These are phyloP conservation scores for Theristicus caerulescens DNA, from an alignment of 2,113 vertebrate species.

Conservation along the genomic window DNA sequence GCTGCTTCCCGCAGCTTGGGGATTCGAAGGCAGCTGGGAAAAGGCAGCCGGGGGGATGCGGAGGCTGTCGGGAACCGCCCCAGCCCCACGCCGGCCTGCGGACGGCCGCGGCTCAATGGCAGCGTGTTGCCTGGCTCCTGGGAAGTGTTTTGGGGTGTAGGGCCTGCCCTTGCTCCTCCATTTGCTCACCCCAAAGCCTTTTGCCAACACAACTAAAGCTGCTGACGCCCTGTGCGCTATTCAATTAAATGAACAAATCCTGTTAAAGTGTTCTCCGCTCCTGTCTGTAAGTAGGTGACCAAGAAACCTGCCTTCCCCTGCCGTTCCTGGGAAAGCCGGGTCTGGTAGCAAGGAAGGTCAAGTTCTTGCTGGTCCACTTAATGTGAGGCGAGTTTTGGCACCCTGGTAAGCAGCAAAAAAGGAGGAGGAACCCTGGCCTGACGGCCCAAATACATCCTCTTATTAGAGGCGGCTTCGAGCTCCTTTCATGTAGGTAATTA, in stretches of 20 bases:
- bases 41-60: fast-evolving
- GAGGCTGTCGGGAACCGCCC: not conserved
- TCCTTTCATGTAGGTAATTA: not conserved
- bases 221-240: fast-evolving
- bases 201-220: not conserved
- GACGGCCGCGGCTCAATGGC: fast-evolving
- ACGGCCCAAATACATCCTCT: not conserved
- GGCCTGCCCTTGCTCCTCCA: not conserved
- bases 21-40: not conserved
- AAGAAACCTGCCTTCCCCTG: not conserved
- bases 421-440: not conserved
- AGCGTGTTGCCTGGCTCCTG: not conserved
- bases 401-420: not conserved
- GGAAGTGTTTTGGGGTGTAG: not conserved
- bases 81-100: fast-evolving
- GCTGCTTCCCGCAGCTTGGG: not conserved
- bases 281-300: not conserved
- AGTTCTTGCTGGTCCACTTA: not conserved
- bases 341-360: not conserved
- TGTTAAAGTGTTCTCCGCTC: not conserved
- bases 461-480: not conserved
- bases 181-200: not conserved
- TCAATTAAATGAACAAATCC: not conserved
- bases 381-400: not conserved
- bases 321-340: not conserved